Conservation (phyloP, 2,888 invertebrate species). For the Bhutanitis thaidina region DNA sequence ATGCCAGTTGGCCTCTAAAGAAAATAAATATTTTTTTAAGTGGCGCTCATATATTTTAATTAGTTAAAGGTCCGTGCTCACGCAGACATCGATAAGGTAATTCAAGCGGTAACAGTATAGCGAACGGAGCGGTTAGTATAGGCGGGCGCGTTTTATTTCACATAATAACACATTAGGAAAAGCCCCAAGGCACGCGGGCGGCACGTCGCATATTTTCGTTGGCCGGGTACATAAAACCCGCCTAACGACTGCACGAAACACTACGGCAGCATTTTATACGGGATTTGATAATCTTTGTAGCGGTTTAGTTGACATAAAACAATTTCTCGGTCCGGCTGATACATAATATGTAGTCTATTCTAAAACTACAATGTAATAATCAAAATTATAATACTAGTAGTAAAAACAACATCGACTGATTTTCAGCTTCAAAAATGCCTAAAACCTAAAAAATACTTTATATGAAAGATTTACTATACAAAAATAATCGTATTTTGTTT, state of each 20-base stretch:
- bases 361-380: too few relatives aligned
- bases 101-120: constrained; percentile 38
- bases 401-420: too few relatives aligned
- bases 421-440: too few relatives aligned
- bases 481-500: too few relatives aligned
- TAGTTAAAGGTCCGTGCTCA: constrained; percentile 54
- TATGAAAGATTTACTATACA: too few relatives aligned
- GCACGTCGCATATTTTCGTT: constrained; percentile 45
- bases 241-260: constrained; percentile 47
- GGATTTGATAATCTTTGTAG: constrained; percentile 11
- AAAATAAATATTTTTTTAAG: constrained; percentile 56
- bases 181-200: constrained; percentile 46
- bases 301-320: constrained; percentile 2
- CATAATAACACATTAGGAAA: constrained; percentile 71
- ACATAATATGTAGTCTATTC: too few relatives aligned
- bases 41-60: constrained; percentile 71
- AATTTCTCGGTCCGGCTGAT: too few relatives aligned
- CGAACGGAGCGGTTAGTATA: constrained; percentile 34
- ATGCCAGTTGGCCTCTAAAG: constrained; percentile 23
- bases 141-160: constrained; percentile 63
- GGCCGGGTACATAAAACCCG: constrained; percentile 65
- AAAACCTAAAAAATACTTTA: too few relatives aligned
- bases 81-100: constrained; percentile 61
- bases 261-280: constrained; percentile 32
- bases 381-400: too few relatives aligned